Evolutionary conservation across 1,140 invertebrate genomes (phyloP).

Genomic region (Halyomorpha halys): DNA sequence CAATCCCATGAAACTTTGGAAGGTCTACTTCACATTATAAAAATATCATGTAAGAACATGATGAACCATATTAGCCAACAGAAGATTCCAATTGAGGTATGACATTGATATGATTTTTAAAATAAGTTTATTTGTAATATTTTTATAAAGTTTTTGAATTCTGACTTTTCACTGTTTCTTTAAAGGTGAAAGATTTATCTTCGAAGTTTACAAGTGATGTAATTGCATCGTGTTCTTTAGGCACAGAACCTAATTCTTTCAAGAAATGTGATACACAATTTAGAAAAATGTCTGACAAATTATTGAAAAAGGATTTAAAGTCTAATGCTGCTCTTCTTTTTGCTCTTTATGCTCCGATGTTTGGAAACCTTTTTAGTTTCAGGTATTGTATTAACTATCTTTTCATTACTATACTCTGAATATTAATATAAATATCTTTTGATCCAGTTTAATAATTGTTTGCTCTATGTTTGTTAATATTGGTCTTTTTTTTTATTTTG

Average conservation of each 20-base stretch:
- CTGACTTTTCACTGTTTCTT: neutral
- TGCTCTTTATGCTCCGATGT: conserved; percentile 28
- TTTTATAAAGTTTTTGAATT: neutral
- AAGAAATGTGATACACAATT: conserved; percentile 40
- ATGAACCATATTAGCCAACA: neutral
- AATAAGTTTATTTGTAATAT: neutral
- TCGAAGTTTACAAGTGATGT: conserved; percentile 45
- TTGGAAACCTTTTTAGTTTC: conserved; percentile 25
- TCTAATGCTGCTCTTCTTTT: conserved; percentile 29
- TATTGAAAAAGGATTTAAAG: conserved; percentile 33
- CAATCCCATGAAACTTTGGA: conserved; percentile 5
- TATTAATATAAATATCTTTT: too few species aligned
- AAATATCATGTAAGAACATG: conserved; percentile 5
- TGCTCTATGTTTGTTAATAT: too few species aligned
- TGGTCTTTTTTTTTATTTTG: too few species aligned
- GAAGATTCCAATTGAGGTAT: conserved; percentile 1
- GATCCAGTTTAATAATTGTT: too few species aligned
- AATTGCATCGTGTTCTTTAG: conserved; percentile 45
- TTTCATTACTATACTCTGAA: neutral
- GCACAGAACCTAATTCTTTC: conserved; percentile 44
- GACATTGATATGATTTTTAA: too few species aligned
- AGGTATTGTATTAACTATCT: conserved; percentile 15
- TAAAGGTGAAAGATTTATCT: conserved; percentile 33
- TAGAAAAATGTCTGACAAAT: conserved; percentile 37
- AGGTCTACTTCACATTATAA: conserved; percentile 3